These are phyloP conservation scores for Aramus guarauna DNA, from an alignment of 2,113 vertebrate species.

Conservation along the genomic window DNA sequence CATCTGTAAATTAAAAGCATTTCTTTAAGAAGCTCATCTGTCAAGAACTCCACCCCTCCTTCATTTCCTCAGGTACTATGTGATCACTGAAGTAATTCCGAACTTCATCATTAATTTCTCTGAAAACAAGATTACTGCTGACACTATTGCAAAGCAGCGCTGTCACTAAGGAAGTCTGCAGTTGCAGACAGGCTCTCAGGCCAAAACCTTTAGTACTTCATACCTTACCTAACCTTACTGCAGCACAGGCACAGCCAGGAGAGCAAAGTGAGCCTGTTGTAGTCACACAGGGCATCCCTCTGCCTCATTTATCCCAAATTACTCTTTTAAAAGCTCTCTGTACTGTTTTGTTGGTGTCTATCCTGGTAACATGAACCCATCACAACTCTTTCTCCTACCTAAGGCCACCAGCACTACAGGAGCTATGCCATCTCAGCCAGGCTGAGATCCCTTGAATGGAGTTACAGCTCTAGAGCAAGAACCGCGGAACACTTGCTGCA, in stretches of 20 bases:
- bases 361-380: not conserved
- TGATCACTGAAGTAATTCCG: not conserved
- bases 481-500: not conserved
- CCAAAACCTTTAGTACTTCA: not conserved
- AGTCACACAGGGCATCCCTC: not conserved
- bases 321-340: not conserved
- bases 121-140: not conserved
- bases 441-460: not conserved
- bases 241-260: not conserved
- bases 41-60: not conserved
- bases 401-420: not conserved
- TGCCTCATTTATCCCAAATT: not conserved
- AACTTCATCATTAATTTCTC: not conserved
- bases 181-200: not conserved
- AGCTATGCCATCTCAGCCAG: not conserved
- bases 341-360: not conserved
- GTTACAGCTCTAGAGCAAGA: not conserved
- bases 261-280: not conserved
- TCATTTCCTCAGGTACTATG: not conserved
- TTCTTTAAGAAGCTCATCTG: not conserved
- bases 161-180: not conserved
- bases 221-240: not conserved
- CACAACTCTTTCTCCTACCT: not conserved
- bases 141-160: not conserved
- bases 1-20: constrained; percentile 1